Conservation (phyloP, 1,140 invertebrate species). For the Globodera rostochiensis region DNA sequence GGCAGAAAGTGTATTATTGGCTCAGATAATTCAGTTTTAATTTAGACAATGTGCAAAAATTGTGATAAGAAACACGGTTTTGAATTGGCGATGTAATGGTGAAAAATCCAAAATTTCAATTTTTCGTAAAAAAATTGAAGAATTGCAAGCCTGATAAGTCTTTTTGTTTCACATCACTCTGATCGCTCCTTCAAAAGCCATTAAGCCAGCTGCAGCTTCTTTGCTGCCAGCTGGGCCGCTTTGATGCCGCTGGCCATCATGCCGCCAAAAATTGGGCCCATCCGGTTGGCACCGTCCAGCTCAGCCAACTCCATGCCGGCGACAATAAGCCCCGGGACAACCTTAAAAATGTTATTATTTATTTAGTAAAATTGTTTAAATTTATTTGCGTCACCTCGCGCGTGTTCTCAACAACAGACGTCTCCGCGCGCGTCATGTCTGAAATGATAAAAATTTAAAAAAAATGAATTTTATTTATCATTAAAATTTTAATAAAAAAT, state of each 20-base stretch:
- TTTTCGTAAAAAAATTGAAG: too few species aligned
- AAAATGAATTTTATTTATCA: too few species aligned
- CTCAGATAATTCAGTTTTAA: too few species aligned
- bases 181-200: too few species aligned
- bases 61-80: too few species aligned
- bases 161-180: too few species aligned
- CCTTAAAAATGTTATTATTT: not conserved
- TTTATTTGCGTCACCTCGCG: not conserved
- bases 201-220: not conserved
- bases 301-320: constrained; percentile 15
- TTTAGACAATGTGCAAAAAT: too few species aligned
- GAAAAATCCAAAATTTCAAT: too few species aligned
- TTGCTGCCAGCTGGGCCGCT: constrained; percentile 1
- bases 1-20: not conserved
- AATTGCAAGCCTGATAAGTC: too few species aligned
- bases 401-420: not conserved
- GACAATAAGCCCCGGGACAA: not conserved
- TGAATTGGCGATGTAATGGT: too few species aligned
- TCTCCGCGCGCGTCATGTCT: constrained; percentile 6
- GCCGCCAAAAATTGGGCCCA: constrained; percentile 5
- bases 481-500: too few species aligned
- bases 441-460: not conserved
- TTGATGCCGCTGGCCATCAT: constrained; percentile 14
- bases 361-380: not conserved
- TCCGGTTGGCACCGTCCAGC: constrained; percentile 8